Base-by-base conservation (phyloP, 2,113 vertebrate species). In the Toxotes jaculatrix region DNA sequence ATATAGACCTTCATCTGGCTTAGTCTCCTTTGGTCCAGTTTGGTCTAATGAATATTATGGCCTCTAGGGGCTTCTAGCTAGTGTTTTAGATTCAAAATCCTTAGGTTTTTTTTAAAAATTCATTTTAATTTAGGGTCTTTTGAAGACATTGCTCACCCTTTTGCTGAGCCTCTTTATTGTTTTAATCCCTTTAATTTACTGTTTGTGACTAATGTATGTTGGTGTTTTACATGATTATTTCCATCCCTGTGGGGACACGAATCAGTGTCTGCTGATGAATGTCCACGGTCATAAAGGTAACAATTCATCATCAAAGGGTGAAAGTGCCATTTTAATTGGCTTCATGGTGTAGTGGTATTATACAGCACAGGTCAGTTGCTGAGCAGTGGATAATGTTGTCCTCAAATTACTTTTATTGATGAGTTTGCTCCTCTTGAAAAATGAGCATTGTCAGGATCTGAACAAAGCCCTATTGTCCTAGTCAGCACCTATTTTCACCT, bases 381-480 rank as follows among this genome's bases (percentile, higher is more conserved):
- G 83, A 89, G 86, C 78, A 83, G 83, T 87, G 81, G 79, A 75
- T 88, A 87, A 88, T 85, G 72, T 87, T 87, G 87, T 90, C 79
- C 87, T 93, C 78, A 92, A 84, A 90, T 90, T 86, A 82, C 76
- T 82, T 87, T 86, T 90, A 93, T 89, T 91, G 88, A 92, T 89
- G 86, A 89, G 83, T 87, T 80, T 84, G 85, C 81, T 67, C 51
- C 72, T 80, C 59, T 63, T 88, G 91, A 91, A 93, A 93, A 93
- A 94, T 87, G 86, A 91, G 83, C 80, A 74, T 80, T 89, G 91
- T 92, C 89, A 88, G 77, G 70, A 74, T 62, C 64, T 55, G 89
- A 88, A 89, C 90, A 89, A 88, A 89, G 82, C 40, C 59, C 60
- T 69, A 82, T 88, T 89, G 85, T 91, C 72, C 51, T 5, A 67